Evolutionary conservation across 2,888 invertebrate genomes (phyloP).

Genomic region (Cataglyphis cursor): DNA sequence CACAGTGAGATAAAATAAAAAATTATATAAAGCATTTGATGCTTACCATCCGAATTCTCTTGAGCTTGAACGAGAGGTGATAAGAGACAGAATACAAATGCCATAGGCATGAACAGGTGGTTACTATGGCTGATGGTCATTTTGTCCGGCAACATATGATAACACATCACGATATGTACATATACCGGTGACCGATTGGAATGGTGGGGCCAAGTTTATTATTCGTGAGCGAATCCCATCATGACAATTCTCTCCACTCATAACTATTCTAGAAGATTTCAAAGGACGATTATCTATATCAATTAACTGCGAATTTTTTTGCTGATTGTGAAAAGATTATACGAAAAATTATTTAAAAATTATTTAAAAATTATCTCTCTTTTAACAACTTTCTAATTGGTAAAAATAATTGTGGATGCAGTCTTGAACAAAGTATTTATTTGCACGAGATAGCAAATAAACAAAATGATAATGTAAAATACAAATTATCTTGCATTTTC

Average conservation of each 20-base stretch:
- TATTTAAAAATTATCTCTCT: background rate
- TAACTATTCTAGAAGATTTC: constrained; percentile 4
- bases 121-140: constrained; percentile 74
- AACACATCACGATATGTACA: constrained; percentile 69
- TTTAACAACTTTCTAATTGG: background rate
- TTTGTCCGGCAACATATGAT: constrained; percentile 71
- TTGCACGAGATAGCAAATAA: background rate
- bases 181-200: constrained; percentile 63
- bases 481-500: background rate
- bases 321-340: background rate
- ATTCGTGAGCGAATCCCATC: constrained; percentile 54
- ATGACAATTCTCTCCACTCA: background rate
- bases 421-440: background rate
- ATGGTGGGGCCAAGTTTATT: constrained; percentile 69
- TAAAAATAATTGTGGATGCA: background rate
- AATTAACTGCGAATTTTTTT: constrained; percentile 35
- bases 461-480: background rate
- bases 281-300: background rate
- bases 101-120: constrained; percentile 67
- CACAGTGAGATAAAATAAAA: background rate
- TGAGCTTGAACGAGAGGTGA: constrained; percentile 45
- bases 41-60: constrained; percentile 62
- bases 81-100: constrained; percentile 63
- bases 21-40: background rate
- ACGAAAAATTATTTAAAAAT: background rate